Conservation (phyloP, 2,797 vertebrate species). For the Dendrocincla tyrannina region DNA sequence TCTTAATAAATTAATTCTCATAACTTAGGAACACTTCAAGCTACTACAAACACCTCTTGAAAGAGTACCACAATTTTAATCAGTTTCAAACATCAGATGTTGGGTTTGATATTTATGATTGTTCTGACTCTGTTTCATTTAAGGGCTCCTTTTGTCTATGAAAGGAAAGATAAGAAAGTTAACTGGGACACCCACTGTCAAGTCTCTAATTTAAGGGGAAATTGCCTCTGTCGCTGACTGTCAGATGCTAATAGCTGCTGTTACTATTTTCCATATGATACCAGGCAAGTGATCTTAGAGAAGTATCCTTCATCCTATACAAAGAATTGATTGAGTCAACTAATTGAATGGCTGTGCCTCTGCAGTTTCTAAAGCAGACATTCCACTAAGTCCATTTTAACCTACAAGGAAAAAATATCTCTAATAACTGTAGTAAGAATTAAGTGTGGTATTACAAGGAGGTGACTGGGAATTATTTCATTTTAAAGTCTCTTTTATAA, state of each 20-base stretch:
- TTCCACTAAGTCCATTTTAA: conserved; percentile 17
- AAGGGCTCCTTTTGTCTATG: conserved; percentile 21
- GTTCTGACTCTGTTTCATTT: background rate
- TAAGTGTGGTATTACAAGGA: background rate
- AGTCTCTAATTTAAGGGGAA: conserved; percentile 20
- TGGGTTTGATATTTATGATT: conserved; percentile 45
- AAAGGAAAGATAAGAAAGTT: conserved; percentile 36
- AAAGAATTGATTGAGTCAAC: background rate
- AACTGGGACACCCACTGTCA: background rate
- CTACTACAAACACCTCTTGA: conserved; percentile 5
- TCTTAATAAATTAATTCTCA: conserved; percentile 53
- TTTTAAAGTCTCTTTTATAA: conserved; percentile 31
- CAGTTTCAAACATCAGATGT: conserved; percentile 36
- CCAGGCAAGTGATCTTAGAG: conserved; percentile 23
- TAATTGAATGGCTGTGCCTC: conserved; percentile 5
- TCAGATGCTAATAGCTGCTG: conserved; percentile 44
- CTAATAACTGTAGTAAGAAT: background rate
- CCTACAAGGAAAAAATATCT: background rate
- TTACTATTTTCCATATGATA: conserved; percentile 43
- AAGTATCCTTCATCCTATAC: conserved; percentile 27
- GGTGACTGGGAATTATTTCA: background rate
- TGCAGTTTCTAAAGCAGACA: background rate
- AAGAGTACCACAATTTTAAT: conserved; percentile 12
- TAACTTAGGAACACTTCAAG: conserved; percentile 32
- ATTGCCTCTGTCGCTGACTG: conserved; percentile 26